These are phyloP conservation scores for Erebia ligea DNA, from an alignment of 2,888 invertebrate genomes.

Conservation along the genomic window DNA sequence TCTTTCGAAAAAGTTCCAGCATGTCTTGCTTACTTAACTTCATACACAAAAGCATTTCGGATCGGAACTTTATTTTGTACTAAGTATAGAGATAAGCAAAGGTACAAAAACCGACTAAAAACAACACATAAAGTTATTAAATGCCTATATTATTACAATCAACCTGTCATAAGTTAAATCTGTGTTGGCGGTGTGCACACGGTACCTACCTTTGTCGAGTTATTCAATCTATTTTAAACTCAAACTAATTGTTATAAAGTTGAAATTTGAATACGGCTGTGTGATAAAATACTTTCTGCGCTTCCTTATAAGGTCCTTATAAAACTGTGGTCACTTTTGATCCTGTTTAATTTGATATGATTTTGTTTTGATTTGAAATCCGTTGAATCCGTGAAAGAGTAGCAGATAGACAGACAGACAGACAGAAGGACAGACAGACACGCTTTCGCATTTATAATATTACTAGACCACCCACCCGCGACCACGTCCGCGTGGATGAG, in stretches of 20 bases:
- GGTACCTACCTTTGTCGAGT: constrained; percentile 38
- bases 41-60: too few relatives aligned
- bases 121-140: constrained; percentile 5
- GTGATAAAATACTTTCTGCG: constrained; percentile 26
- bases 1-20: too few relatives aligned
- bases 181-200: constrained; percentile 46
- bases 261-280: neutral
- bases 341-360: constrained; percentile 25
- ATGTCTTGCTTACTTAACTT: too few relatives aligned
- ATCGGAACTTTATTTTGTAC: too few relatives aligned
- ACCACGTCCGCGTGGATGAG: too few relatives aligned
- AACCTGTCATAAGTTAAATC: constrained; percentile 44
- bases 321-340: constrained; percentile 34
- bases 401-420: too few relatives aligned
- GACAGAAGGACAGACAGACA: too few relatives aligned
- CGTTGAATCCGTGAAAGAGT: too few relatives aligned
- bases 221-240: neutral
- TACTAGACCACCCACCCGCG: too few relatives aligned
- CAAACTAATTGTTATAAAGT: neutral
- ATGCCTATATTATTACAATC: constrained; percentile 44
- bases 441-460: too few relatives aligned
- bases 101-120: neutral
- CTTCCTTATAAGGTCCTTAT: constrained; percentile 33
- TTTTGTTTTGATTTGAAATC: neutral
- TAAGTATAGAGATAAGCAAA: too few relatives aligned